Evolutionary conservation across 2,888 invertebrate genomes (phyloP), one percentile per base, ranked within the genome.

Genomic region (Sinodicranocentrus sp.): DNA sequence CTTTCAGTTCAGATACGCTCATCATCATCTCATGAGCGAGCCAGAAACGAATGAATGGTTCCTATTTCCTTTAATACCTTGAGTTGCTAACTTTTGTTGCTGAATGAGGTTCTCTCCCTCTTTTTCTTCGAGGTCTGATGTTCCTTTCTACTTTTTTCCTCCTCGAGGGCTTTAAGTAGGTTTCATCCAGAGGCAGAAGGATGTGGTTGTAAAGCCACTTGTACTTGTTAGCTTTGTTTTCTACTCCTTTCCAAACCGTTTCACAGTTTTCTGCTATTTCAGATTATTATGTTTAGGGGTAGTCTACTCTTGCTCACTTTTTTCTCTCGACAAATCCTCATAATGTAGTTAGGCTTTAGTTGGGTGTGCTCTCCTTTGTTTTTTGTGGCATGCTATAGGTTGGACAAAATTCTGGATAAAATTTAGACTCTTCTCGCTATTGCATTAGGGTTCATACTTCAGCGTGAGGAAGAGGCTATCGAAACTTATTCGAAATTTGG

Each of bases 1-100:
- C 57, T 54, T 80, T 63, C 71, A 70, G 61, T 44, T 79, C 59
- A 63, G 71, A 61, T 54, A 79, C 70, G 61, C 78, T 70, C 78
- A 78, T 78, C 67, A 68, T 76, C 63, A 52, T 26, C 28, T 43
- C 25, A 21, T 23, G 33, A 44, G 28, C 19, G 28, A 70, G 54
- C 43, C 52, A 17, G 26, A 21, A 61, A 23, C 43, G 65, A 80
- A 57, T 72, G 79, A 79, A 79, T 70, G 52, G 71, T 43, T 79
- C 52, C 71, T 52, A 61, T 71, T 78, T 70, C 70, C 68, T 57
- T 59, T 78, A 75, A 73, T 75, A 65, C 65, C 44, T 54, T 52
- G 39, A 39, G 19, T 61, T 59, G 43, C 72, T 61, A 61, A 54
- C 70, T 78, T 78, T 25, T 70, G 59, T 68, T 59, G 28, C n/a